These are phyloP conservation scores for Xestoiulus laeticollis DNA, from an alignment of 2,888 invertebrate species.

Conservation along the genomic window DNA sequence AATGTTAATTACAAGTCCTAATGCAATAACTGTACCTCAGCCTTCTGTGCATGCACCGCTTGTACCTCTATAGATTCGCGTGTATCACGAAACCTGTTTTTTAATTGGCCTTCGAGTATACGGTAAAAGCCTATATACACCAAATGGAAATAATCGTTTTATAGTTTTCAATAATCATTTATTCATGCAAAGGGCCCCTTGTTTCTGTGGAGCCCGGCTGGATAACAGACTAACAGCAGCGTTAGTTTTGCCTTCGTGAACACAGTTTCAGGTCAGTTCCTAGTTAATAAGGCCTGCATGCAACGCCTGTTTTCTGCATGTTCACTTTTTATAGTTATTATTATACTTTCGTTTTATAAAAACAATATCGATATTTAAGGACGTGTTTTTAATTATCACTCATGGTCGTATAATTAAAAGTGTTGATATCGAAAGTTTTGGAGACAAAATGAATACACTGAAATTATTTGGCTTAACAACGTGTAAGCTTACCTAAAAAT, in stretches of 20 bases:
- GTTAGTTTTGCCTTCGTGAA: neutral
- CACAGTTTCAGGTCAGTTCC: neutral
- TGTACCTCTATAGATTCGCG: conserved; percentile 9
- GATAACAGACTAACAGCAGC: neutral
- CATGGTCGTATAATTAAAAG: too few relatives aligned
- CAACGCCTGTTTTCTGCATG: neutral
- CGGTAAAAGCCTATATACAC: neutral
- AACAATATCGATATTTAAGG: neutral
- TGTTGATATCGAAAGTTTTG: too few relatives aligned
- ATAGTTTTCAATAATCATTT: conserved; percentile 23
- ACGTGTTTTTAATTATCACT: too few relatives aligned
- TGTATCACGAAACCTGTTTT: conserved; percentile 10
- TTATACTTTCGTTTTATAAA: neutral
- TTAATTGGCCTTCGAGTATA: neutral
- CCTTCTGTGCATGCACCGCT: neutral
- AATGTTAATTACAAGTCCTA: conserved; percentile 8
- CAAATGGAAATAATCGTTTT: conserved; percentile 13
- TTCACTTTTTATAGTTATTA: neutral
- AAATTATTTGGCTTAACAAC: too few relatives aligned
- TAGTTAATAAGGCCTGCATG: neutral
- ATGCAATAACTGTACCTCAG: neutral
- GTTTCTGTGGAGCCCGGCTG: neutral
- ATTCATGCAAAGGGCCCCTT: neutral
- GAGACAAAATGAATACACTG: too few relatives aligned
- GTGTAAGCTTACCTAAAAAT: too few relatives aligned